These are phyloP conservation scores for Megaptera novaeangliae DNA, from an alignment of 2,113 vertebrate species.

Conservation along the genomic window DNA sequence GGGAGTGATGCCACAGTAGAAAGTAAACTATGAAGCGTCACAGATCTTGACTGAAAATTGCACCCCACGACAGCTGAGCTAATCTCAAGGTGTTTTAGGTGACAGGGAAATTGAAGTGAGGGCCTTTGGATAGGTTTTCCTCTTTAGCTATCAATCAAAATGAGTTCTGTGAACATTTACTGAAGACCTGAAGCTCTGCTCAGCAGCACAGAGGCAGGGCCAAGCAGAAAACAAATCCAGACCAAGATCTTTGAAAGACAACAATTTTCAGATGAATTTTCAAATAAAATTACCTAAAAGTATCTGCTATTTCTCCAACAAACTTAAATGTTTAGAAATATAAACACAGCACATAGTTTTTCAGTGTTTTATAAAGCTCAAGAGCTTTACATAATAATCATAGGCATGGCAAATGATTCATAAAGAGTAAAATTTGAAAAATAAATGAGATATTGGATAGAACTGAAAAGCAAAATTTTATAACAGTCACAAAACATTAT, in stretches of 20 bases:
- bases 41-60: not conserved
- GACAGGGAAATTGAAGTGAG: not conserved
- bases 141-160: not conserved
- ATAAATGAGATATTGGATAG: not conserved
- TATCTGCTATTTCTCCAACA: not conserved
- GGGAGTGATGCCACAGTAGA: not conserved
- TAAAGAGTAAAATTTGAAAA: not conserved
- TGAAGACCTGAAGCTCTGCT: not conserved
- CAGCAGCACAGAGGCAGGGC: not conserved
- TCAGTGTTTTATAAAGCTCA: not conserved
- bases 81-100: not conserved
- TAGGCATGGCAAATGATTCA: not conserved
- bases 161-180: not conserved
- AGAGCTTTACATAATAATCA: not conserved
- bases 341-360: not conserved
- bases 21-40: not conserved
- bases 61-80: not conserved
- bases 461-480: not conserved
- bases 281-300: not conserved
- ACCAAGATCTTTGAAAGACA: not conserved
- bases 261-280: not conserved
- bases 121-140: not conserved
- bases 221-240: not conserved
- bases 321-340: not conserved
- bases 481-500: not conserved